These are phyloP conservation scores for Prionailurus viverrinus DNA, from an alignment of 2,113 vertebrate genomes.

Conservation along the genomic window DNA sequence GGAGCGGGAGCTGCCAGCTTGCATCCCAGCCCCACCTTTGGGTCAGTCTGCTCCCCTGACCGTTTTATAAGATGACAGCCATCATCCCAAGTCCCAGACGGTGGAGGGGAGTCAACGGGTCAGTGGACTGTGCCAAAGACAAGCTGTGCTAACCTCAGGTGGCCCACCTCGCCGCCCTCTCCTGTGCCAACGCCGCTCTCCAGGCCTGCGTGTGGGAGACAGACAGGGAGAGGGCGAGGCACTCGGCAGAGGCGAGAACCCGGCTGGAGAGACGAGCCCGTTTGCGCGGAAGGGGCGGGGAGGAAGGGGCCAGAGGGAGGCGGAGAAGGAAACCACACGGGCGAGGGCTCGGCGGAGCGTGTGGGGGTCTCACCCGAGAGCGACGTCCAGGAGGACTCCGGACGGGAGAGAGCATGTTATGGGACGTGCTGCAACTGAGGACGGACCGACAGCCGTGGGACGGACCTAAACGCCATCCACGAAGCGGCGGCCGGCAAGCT, in stretches of 20 bases:
- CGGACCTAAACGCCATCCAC: fast-evolving
- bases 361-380: not conserved
- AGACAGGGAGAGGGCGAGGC: not conserved
- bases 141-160: not conserved
- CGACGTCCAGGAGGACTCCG: too few species aligned
- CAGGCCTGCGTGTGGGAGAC: not conserved
- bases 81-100: not conserved
- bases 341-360: fast-evolving
- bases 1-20: fast-evolving
- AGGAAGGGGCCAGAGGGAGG: not conserved
- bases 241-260: not conserved
- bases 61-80: fast-evolving
- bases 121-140: not conserved
- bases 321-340: fast-evolving
- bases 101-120: not conserved
- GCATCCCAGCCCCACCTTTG: not conserved
- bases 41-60: not conserved
- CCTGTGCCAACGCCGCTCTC: not conserved
- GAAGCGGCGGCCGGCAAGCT: not conserved
- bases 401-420: not conserved
- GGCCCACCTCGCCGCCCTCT: not conserved
- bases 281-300: fast-evolving
- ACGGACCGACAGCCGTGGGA: fast-evolving
- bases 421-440: not conserved
- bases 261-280: not conserved